phyloP scores from a whole-genome alignment of 2,113 vertebrate species.

The Ptilorrhoa leucosticta region DNA sequence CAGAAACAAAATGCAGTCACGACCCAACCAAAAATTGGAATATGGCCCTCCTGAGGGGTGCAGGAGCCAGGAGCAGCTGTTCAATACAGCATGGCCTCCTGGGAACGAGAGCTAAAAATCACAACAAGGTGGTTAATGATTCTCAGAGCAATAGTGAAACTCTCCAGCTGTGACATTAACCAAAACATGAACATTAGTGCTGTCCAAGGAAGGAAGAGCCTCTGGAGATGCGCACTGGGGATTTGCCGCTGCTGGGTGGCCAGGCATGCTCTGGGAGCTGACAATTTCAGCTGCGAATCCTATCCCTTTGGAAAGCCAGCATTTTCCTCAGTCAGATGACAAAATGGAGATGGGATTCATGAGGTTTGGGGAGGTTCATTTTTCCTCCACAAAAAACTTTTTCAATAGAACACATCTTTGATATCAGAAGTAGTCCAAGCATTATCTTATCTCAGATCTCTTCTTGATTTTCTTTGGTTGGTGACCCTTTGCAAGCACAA shows the following conservation, averaged over 20 bases:
- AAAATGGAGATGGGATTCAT: background rate
- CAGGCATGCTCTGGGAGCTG: background rate
- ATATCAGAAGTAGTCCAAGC: background rate
- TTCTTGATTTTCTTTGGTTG: background rate
- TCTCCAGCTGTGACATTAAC: slow-evolving; percentile 64
- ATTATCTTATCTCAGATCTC: background rate
- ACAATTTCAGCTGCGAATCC: background rate
- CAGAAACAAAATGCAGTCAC: slow-evolving; percentile 23
- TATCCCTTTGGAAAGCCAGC: background rate
- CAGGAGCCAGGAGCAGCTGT: slow-evolving; percentile 63
- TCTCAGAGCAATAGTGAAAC: slow-evolving; percentile 60
- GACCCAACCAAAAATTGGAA: slow-evolving; percentile 53
- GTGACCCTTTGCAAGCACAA: background rate
- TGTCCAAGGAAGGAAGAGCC: slow-evolving; percentile 57
- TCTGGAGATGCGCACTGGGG: slow-evolving; percentile 35
- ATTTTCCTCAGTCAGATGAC: background rate
- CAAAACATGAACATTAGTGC: slow-evolving; percentile 40
- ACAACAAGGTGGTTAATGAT: slow-evolving; percentile 63
- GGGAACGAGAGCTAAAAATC: slow-evolving; percentile 48
- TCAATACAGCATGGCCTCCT: slow-evolving; percentile 39
- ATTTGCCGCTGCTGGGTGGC: slow-evolving; percentile 13
- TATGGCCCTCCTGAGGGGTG: slow-evolving; percentile 50
- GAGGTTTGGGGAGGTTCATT: background rate
- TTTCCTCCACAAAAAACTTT: background rate
- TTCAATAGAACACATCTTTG: background rate